phyloP scores from a whole-genome alignment of 2,113 vertebrate species.

The Heptranchias perlo region DNA sequence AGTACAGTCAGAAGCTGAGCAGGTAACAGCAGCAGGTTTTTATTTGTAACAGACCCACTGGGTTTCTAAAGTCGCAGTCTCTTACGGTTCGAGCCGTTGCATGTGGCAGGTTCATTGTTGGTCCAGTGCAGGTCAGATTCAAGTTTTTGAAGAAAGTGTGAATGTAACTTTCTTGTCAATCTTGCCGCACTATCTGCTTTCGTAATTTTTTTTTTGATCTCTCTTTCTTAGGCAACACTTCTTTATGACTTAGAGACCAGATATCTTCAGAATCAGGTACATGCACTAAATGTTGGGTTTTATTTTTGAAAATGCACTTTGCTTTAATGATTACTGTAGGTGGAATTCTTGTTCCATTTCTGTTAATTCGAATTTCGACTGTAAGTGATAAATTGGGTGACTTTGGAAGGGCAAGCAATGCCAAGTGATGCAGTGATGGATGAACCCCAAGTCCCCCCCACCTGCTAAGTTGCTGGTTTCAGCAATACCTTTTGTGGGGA shows the following conservation, averaged over 20 bases:
- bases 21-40: neutral
- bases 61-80: neutral
- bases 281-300: neutral
- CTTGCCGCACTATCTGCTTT: neutral
- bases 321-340: neutral
- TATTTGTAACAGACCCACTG: neutral
- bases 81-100: neutral
- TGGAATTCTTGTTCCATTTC: neutral
- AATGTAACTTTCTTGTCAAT: neutral
- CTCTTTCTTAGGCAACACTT: constrained; percentile 67
- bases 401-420: neutral
- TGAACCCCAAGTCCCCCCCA: neutral
- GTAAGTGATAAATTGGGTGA: neutral
- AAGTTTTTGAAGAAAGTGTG: neutral
- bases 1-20: neutral
- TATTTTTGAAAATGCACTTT: neutral
- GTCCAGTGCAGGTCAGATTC: neutral
- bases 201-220: constrained; percentile 29
- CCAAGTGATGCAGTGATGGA: neutral
- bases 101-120: neutral
- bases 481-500: neutral
- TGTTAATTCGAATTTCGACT: neutral
- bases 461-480: neutral
- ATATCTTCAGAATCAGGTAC: constrained; percentile 85
- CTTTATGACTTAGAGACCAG: constrained; percentile 73